Percentiles rank a stretch among this genome's conserved stretches.
phyloP scores from a whole-genome alignment of 92 coral and sea anemone genomes.

The Zoanthus solanderi region DNA sequence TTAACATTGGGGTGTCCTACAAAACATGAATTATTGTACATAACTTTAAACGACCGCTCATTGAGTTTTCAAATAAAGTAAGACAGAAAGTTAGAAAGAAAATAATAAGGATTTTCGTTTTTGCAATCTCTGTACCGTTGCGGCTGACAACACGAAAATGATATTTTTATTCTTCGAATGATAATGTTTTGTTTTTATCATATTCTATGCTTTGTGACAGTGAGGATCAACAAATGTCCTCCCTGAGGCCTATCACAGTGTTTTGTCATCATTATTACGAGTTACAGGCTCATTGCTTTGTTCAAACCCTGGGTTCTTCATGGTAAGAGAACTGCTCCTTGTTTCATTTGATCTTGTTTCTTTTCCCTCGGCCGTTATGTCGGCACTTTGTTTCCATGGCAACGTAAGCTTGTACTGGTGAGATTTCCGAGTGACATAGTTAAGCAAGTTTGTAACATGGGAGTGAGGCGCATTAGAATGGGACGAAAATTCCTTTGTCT shows the following conservation, averaged over 20 bases:
- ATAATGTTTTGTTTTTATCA: too few species aligned
- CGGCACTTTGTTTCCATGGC: slow-evolving; percentile 39
- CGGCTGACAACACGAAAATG: too few species aligned
- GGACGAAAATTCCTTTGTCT: background rate
- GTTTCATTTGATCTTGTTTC: too few species aligned
- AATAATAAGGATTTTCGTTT: too few species aligned
- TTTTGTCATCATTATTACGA: background rate
- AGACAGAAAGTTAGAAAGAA: too few species aligned
- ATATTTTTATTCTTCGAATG: too few species aligned
- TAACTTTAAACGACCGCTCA: too few species aligned
- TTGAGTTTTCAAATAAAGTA: too few species aligned
- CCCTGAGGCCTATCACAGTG: background rate
- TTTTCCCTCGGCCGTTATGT: slow-evolving; percentile 8
- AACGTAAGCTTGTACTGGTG: background rate
- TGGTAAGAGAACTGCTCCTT: background rate
- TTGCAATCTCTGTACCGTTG: too few species aligned
- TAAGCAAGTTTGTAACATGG: background rate
- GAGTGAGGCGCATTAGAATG: background rate
- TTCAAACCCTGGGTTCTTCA: slow-evolving; percentile 1
- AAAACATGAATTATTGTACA: too few species aligned
- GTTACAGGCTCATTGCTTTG: background rate
- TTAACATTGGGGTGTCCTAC: too few species aligned
- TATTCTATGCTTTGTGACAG: too few species aligned
- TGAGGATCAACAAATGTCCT: background rate
- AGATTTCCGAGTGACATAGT: background rate